Base-by-base conservation (phyloP, 1,140 invertebrate genomes). In the Lethocerus indicus region DNA sequence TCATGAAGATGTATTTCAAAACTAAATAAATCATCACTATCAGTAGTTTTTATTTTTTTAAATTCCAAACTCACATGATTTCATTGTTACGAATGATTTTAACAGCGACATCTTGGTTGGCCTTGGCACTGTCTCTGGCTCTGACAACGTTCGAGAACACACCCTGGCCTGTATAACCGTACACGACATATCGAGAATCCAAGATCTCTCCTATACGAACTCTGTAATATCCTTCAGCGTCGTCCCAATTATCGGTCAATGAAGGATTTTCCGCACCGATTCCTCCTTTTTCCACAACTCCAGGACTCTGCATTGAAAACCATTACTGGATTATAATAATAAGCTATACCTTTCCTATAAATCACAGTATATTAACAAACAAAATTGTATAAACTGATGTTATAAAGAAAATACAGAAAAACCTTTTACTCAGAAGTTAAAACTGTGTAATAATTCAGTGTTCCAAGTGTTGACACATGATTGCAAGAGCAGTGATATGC, bases 1-100 rank as follows among this genome's bases (percentile, higher is more conserved):
- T n/a, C n/a, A n/a, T n/a, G n/a, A n/a, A n/a, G n/a, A n/a, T n/a
- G n/a, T n/a, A n/a, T n/a, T n/a, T n/a, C n/a, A n/a, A n/a, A n/a
- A n/a, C n/a, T n/a, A n/a, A n/a, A n/a, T n/a, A n/a, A n/a, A n/a
- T n/a, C n/a, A n/a, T n/a, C n/a, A n/a, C n/a, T n/a, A n/a, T n/a
- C n/a, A n/a, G n/a, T n/a, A n/a, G n/a, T n/a, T n/a, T n/a, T n/a
- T n/a, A n/a, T n/a, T n/a, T n/a, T n/a, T 44, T n/a, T 13, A 41
- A 20, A 32, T 18, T 29, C 13, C 21, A 35, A 46, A 77, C 84
- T 83, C 72, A 97, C 96, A 99, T 99, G 57, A 99, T 85, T 72
- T 98, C 95, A 70, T 98, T 98, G 64, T 98, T 99, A 58, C 96
- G 73, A 55, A 99, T 99, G 54, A 99, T 98, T 70, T 99, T 99